Evolutionary conservation across 2,113 vertebrate genomes (phyloP).

Genomic region (Thunnus maccoyii): DNA sequence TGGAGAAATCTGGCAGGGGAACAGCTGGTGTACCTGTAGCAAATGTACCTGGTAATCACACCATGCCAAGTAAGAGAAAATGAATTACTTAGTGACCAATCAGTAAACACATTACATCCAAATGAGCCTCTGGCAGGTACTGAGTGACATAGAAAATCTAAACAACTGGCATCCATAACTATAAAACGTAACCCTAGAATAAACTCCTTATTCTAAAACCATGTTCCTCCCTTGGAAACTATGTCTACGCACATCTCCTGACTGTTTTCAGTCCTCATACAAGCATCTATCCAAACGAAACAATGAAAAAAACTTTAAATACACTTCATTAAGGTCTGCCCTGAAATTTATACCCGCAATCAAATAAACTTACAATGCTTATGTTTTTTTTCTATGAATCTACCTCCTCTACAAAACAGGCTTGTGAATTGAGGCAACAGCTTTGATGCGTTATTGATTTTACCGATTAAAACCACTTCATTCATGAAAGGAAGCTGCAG

Average conservation of each 20-base stretch:
- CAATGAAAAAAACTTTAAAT: not conserved
- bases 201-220: not conserved
- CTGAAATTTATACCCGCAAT: not conserved
- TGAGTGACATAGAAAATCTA: no score
- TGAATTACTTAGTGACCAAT: not conserved
- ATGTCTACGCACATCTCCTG: not conserved
- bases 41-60: not conserved
- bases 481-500: constrained; percentile 8
- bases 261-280: not conserved
- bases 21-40: not conserved
- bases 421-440: not conserved
- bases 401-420: no score
- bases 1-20: not conserved
- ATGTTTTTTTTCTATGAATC: no score
- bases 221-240: not conserved
- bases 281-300: not conserved
- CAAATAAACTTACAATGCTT: not conserved
- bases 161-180: no score
- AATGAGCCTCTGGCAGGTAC: no score
- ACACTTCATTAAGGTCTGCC: not conserved
- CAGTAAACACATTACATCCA: not conserved
- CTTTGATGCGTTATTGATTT: constrained; percentile 2
- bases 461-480: constrained; percentile 11
- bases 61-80: not conserved
- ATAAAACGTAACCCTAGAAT: not conserved